These are phyloP conservation scores for Harpagus bidentatus DNA, from an alignment of 2,113 vertebrate genomes.

Conservation along the genomic window DNA sequence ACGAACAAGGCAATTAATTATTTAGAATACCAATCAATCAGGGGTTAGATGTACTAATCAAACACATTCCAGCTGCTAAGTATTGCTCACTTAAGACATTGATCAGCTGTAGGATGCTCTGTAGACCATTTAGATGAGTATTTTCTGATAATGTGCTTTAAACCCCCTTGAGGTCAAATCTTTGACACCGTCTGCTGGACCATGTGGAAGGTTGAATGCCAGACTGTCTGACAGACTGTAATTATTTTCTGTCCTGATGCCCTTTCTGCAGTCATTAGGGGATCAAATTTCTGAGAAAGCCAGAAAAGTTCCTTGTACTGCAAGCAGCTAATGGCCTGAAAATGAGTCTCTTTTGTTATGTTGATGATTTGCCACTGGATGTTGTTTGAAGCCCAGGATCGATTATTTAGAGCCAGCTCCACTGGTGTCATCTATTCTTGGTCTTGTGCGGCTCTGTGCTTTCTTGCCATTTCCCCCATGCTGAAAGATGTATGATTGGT, in stretches of 20 bases:
- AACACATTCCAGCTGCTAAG: slow-evolving; percentile 67
- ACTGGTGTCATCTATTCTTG: neutral
- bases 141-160: slow-evolving; percentile 54
- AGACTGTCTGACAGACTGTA: slow-evolving; percentile 69
- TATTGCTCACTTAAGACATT: slow-evolving; percentile 63
- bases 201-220: slow-evolving; percentile 66
- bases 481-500: neutral
- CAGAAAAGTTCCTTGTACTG: slow-evolving; percentile 47
- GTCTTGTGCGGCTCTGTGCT: neutral
- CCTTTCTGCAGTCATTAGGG: slow-evolving; percentile 50
- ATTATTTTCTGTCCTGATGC: slow-evolving; percentile 69
- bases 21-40: slow-evolving; percentile 69
- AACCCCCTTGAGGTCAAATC: slow-evolving; percentile 66
- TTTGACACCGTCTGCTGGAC: slow-evolving; percentile 76
- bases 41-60: slow-evolving; percentile 64
- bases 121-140: slow-evolving; percentile 60
- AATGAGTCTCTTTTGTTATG: slow-evolving; percentile 46
- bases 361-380: slow-evolving; percentile 18
- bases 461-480: neutral
- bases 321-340: slow-evolving; percentile 40
- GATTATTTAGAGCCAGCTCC: neutral
- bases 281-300: slow-evolving; percentile 67
- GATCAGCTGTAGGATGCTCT: slow-evolving; percentile 66
- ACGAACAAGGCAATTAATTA: slow-evolving; percentile 73
- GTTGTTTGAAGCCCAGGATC: neutral